Evolutionary conservation across 2,113 vertebrate species (phyloP).

Genomic region (Chascanopsetta lugubris): DNA sequence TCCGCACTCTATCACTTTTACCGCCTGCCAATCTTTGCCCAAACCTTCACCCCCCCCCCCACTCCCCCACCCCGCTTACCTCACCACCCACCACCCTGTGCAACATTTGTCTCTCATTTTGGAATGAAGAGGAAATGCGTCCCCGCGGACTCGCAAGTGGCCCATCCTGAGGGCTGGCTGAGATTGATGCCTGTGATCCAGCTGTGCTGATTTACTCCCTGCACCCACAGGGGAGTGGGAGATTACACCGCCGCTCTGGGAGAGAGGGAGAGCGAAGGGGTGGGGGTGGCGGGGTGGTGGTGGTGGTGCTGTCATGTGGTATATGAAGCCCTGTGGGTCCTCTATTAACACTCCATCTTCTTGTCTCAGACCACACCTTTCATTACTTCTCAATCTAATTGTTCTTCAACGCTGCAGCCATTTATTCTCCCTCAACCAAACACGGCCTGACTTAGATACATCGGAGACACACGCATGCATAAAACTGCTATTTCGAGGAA

Average conservation of each 20-base stretch:
- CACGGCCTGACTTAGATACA: background rate
- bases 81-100: conserved; percentile 42
- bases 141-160: conserved; percentile 74
- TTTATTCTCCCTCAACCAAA: conserved; percentile 45
- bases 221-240: conserved; percentile 70
- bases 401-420: conserved; percentile 27
- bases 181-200: conserved; percentile 83
- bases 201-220: conserved; percentile 82
- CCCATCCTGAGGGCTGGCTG: conserved; percentile 72
- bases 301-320: conserved; percentile 49
- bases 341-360: conserved; percentile 61
- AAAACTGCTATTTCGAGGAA: background rate
- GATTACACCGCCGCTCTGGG: conserved; percentile 71
- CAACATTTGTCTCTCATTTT: conserved; percentile 75
- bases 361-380: conserved; percentile 52
- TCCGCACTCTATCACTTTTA: conserved; percentile 58
- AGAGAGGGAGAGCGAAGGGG: conserved; percentile 41
- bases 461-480: background rate
- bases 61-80: conserved; percentile 1
- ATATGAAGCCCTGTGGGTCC: conserved; percentile 58
- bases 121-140: conserved; percentile 74
- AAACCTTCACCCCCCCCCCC: conserved; percentile 14
- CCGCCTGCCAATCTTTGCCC: conserved; percentile 48
- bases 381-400: conserved; percentile 59
- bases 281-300: conserved; percentile 12